Conservation (phyloP, 92 coral and sea anemone genomes). For the Galaxea fascicularis region DNA sequence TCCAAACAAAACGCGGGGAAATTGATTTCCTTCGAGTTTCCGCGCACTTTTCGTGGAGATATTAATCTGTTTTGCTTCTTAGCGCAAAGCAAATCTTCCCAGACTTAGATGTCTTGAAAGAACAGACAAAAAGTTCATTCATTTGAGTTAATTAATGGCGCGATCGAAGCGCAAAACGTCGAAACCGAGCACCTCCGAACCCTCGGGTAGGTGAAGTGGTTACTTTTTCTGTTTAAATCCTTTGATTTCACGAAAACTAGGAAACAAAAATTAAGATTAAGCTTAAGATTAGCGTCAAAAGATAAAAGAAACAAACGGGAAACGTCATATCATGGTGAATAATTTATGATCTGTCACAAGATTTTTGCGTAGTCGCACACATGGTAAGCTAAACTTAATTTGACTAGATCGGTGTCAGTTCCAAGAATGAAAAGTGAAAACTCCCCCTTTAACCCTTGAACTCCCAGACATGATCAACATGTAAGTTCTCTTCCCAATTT, state of each 20-base stretch:
- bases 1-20: conserved; percentile 32
- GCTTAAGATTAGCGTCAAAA: background rate
- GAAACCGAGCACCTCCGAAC: conserved; percentile 5
- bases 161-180: conserved; percentile 74
- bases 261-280: background rate
- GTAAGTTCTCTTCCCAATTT: too few species aligned
- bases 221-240: background rate
- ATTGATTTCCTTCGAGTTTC: background rate
- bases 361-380: too few species aligned
- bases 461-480: too few species aligned
- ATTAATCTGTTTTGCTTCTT: background rate
- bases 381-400: too few species aligned
- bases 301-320: background rate
- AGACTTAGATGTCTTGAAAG: background rate
- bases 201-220: conserved; percentile 13
- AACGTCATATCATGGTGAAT: background rate
- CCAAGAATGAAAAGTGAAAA: too few species aligned
- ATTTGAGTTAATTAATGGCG: conserved; percentile 53
- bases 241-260: background rate
- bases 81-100: background rate
- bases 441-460: too few species aligned
- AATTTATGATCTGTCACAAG: too few species aligned
- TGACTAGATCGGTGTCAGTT: too few species aligned
- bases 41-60: background rate
- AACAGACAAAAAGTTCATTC: background rate